phyloP scores from a whole-genome alignment of 2,888 invertebrate species.

The Bellardia pandia region DNA sequence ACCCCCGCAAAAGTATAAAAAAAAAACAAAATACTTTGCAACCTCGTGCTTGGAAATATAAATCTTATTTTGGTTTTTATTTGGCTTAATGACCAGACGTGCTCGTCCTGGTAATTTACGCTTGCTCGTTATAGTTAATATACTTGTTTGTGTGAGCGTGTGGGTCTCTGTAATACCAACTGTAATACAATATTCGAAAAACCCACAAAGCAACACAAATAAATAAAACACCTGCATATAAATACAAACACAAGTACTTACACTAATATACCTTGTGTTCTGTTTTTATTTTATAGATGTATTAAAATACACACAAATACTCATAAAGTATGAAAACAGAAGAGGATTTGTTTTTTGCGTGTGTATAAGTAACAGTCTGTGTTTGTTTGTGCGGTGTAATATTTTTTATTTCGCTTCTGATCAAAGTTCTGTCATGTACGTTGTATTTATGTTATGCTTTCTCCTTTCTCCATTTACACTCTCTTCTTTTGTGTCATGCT shows the following conservation, averaged over 20 bases:
- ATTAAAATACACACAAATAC: conserved; percentile 39
- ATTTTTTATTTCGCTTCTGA: conserved; percentile 31
- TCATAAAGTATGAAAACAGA: conserved; percentile 19
- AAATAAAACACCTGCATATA: conserved; percentile 67
- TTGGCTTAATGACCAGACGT: conserved; percentile 83
- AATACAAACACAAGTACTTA: conserved; percentile 18
- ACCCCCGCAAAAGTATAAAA: neutral
- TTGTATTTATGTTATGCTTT: conserved; percentile 26
- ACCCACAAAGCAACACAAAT: conserved; percentile 46
- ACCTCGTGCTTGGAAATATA: conserved; percentile 74
- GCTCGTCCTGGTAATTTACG: conserved; percentile 81
- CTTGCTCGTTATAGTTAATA: conserved; percentile 10
- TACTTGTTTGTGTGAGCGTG: neutral
- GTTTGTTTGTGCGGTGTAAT: neutral
- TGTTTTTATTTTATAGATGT: conserved; percentile 41
- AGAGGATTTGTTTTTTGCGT: conserved; percentile 56
- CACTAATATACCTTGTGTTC: conserved; percentile 20
- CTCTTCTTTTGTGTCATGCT: neutral
- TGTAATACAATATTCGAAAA: conserved; percentile 40
- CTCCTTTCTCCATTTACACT: neutral
- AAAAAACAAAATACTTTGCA: conserved; percentile 57
- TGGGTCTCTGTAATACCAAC: conserved; percentile 20
- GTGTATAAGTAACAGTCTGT: neutral
- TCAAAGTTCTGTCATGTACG: conserved; percentile 65
- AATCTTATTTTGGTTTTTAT: conserved; percentile 82